A percentile compares a stretch with the other conserved stretches of the same genome.
Conservation (phyloP, 30 jellyfish, hydroid and myxozoan species). For the Hydractinia echinata region DNA sequence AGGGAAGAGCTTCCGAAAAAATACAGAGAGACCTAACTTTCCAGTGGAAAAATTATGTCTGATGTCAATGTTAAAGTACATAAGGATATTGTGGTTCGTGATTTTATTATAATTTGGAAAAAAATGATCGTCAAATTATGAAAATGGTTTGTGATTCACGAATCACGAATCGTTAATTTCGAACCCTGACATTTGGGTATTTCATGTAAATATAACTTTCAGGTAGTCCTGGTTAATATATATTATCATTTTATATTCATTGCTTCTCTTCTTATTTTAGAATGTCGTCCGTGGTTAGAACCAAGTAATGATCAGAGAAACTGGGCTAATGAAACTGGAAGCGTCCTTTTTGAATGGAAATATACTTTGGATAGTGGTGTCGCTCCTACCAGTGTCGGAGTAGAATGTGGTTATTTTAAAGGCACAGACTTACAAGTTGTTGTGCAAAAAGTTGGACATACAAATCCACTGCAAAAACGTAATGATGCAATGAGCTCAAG, state of each 20-base stretch:
- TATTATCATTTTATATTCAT: too few relatives aligned
- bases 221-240: too few relatives aligned
- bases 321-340: not conserved
- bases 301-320: not conserved
- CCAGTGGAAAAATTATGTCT: too few relatives aligned
- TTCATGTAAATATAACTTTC: too few relatives aligned
- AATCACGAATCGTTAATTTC: slow-evolving; percentile 5
- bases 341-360: not conserved
- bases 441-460: not conserved
- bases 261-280: not conserved
- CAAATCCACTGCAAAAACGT: not conserved
- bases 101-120: not conserved
- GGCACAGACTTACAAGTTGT: not conserved
- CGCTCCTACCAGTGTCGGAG: not conserved
- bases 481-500: not conserved
- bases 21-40: too few relatives aligned
- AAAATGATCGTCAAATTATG: not conserved
- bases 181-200: too few relatives aligned
- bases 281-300: not conserved
- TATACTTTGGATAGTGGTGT: not conserved
- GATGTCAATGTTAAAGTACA: too few relatives aligned
- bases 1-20: too few relatives aligned
- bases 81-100: too few relatives aligned
- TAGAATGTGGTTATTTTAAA: slow-evolving; percentile 11
- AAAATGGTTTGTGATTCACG: slow-evolving; percentile 6